Conservation (phyloP, 2,888 invertebrate species). For the Electrophaes corylata region DNA sequence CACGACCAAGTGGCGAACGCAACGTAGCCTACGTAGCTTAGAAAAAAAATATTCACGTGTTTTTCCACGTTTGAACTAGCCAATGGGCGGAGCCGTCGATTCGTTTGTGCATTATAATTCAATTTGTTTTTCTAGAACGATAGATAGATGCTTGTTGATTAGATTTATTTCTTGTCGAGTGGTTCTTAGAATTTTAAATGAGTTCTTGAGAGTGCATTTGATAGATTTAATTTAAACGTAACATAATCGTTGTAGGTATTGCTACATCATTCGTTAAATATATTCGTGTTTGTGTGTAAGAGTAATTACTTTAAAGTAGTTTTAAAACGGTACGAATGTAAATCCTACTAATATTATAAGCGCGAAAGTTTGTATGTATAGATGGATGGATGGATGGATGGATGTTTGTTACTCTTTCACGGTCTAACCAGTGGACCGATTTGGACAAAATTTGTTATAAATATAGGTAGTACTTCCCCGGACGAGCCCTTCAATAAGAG, state of each 20-base stretch:
- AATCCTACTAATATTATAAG: too few species aligned
- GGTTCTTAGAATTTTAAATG: constrained; percentile 2
- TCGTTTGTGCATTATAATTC: constrained; percentile 70
- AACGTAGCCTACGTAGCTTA: constrained; percentile 80
- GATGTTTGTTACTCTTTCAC: too few species aligned
- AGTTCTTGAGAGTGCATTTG: not conserved
- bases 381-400: too few species aligned
- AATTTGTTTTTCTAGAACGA: constrained; percentile 49
- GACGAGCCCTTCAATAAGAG: too few species aligned
- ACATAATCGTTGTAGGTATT: not conserved
- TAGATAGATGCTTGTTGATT: constrained; percentile 35
- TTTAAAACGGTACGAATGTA: too few species aligned
- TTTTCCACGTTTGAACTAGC: constrained; percentile 74
- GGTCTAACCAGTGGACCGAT: too few species aligned
- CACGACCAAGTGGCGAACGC: constrained; percentile 53
- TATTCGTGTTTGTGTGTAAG: too few species aligned
- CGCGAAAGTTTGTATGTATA: too few species aligned
- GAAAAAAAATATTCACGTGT: constrained; percentile 78
- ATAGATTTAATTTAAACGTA: constrained; percentile 1
- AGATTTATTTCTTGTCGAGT: constrained; percentile 17
- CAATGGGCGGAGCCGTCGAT: constrained; percentile 63
- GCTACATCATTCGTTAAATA: not conserved
- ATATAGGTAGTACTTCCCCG: too few species aligned
- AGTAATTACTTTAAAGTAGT: too few species aligned
- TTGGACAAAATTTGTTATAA: too few species aligned